Evolutionary conservation across 2,113 vertebrate species (phyloP).

Genomic region (Oostethus manadensis): DNA sequence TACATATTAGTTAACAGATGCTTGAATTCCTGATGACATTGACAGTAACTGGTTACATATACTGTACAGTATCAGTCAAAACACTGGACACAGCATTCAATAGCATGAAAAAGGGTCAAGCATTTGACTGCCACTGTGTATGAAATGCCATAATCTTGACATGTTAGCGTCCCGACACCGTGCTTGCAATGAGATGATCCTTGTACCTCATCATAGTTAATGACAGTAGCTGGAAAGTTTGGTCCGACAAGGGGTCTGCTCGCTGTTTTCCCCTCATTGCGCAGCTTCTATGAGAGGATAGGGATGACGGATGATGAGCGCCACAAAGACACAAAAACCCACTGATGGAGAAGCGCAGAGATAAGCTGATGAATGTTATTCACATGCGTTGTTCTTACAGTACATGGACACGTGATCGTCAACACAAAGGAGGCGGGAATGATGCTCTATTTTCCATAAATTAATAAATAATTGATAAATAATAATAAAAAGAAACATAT

Average conservation of each 20-base stretch:
- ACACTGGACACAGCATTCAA: neutral
- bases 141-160: neutral
- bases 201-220: conserved; percentile 78
- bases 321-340: conserved; percentile 40
- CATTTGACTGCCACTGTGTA: neutral
- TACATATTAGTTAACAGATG: conserved; percentile 44
- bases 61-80: neutral
- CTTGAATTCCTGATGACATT: conserved; percentile 17
- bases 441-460: too few relatives aligned
- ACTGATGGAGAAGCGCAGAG: conserved; percentile 23
- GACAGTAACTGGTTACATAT: neutral
- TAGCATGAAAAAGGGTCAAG: conserved; percentile 1
- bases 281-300: conserved; percentile 70
- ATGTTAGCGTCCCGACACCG: neutral
- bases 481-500: too few relatives aligned
- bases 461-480: too few relatives aligned
- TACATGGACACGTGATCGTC: conserved; percentile 20
- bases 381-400: conserved; percentile 21
- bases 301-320: conserved; percentile 59
- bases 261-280: conserved; percentile 68
- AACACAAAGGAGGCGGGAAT: conserved; percentile 17
- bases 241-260: conserved; percentile 68
- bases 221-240: conserved; percentile 70
- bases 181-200: conserved; percentile 19
- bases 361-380: conserved; percentile 26